Conservation (phyloP, 2,797 vertebrate species). For the Coluber constrictor region DNA sequence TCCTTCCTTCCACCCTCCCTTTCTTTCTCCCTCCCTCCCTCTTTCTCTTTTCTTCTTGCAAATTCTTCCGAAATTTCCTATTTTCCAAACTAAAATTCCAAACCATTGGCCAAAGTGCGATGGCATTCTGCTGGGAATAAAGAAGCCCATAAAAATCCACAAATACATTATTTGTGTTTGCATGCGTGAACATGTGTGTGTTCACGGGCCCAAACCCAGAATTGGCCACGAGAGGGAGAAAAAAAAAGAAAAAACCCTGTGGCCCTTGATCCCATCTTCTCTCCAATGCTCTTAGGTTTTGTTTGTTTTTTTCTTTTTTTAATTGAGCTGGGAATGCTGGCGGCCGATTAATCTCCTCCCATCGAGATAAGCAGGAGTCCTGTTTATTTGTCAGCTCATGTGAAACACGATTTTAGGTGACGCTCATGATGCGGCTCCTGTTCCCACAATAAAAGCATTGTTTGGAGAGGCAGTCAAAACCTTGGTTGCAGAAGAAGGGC, state of each 20-base stretch:
- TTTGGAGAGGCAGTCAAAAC: conserved; percentile 70
- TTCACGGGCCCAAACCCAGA: not conserved
- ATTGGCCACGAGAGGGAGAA: not conserved
- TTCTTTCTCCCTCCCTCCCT: too few relatives aligned
- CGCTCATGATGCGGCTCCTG: conserved; percentile 16
- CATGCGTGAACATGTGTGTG: fast-evolving
- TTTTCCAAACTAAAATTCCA: conserved; percentile 26
- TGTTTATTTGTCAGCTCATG: fast-evolving
- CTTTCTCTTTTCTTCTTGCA: conserved; percentile 37
- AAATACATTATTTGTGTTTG: not conserved
- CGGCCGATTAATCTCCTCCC: fast-evolving
- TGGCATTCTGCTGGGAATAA: conserved; percentile 2
- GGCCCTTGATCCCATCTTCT: not conserved
- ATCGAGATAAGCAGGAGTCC: fast-evolving
- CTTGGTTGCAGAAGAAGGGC: conserved; percentile 70
- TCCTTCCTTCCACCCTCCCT: too few relatives aligned
- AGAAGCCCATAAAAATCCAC: fast-evolving
- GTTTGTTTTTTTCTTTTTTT: too few relatives aligned
- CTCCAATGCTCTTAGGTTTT: fast-evolving
- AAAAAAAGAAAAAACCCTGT: not conserved
- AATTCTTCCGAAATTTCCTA: conserved; percentile 49
- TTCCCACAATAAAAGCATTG: conserved; percentile 73
- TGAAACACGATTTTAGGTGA: not conserved
- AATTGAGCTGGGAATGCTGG: fast-evolving
- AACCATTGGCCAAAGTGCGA: conserved; percentile 22